Conservation (phyloP, 2,797 vertebrate species). For the Siniperca obscura region DNA sequence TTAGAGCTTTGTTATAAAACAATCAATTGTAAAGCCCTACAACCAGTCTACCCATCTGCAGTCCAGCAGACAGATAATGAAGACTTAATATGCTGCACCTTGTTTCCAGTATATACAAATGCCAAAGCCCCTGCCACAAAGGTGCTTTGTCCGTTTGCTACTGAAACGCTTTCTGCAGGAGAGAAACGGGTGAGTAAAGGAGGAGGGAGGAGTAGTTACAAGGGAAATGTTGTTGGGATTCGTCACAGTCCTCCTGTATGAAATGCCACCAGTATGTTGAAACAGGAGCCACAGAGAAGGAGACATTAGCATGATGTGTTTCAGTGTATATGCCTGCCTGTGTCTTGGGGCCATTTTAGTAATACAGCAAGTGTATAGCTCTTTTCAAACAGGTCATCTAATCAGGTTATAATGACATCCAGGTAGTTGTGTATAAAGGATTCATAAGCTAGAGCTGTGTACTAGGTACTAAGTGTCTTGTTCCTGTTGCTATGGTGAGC, state of each 20-base stretch:
- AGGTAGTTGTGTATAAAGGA: constrained; percentile 54
- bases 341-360: constrained; percentile 50
- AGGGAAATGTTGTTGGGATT: constrained; percentile 75
- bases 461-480: constrained; percentile 7
- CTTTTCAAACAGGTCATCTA: constrained; percentile 55
- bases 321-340: constrained; percentile 50
- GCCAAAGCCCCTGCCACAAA: constrained; percentile 56
- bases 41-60: constrained; percentile 16
- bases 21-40: not conserved
- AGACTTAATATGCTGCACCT: constrained; percentile 59
- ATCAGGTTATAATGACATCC: constrained; percentile 63
- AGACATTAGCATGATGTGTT: constrained; percentile 63
- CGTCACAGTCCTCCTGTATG: constrained; percentile 63
- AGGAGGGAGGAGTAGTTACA: constrained; percentile 47
- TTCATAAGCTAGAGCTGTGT: constrained; percentile 52
- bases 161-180: constrained; percentile 65
- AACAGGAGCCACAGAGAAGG: constrained; percentile 52
- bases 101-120: constrained; percentile 50
- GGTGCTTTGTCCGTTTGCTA: constrained; percentile 65
- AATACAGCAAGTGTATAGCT: constrained; percentile 58
- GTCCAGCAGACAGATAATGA: constrained; percentile 54
- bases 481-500: constrained; percentile 54
- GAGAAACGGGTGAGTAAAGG: constrained; percentile 32
- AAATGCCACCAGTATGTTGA: constrained; percentile 68
- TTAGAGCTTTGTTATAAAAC: not conserved